phyloP scores from a whole-genome alignment of 2,113 vertebrate genomes.

The Pluvialis apricaria region DNA sequence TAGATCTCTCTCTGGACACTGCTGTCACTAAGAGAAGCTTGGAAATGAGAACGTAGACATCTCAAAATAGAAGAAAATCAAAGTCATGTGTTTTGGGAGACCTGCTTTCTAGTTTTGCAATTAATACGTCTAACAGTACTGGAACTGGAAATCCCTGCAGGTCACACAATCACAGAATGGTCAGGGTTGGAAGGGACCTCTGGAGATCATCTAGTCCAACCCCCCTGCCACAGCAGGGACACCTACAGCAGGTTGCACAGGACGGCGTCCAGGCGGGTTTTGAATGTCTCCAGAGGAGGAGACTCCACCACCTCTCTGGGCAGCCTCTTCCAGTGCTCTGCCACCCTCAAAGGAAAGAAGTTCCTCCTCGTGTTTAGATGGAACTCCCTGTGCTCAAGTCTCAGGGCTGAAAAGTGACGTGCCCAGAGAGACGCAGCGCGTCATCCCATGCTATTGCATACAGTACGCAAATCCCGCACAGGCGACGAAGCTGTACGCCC shows the following conservation, averaged over 20 bases:
- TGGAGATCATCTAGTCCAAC: neutral
- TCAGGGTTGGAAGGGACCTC: neutral
- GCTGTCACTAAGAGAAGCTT: neutral
- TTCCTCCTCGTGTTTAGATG: too few species aligned
- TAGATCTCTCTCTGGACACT: neutral
- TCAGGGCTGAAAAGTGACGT: rapidly evolving
- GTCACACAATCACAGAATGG: neutral
- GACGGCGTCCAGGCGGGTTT: too few species aligned
- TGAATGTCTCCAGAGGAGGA: too few species aligned
- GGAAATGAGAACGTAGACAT: neutral
- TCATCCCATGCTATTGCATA: neutral
- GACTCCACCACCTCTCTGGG: too few species aligned
- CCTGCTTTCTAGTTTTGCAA: neutral
- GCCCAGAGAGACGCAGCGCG: too few species aligned
- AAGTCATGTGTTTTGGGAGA: neutral
- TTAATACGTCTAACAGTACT: neutral
- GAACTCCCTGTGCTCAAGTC: too few species aligned
- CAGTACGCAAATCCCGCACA: rapidly evolving
- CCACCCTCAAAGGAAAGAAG: too few species aligned
- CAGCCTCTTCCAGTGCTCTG: too few species aligned
- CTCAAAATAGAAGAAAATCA: neutral
- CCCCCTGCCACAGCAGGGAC: too few species aligned
- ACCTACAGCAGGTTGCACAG: too few species aligned
- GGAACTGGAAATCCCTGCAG: neutral
- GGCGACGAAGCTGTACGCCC: neutral